Evolutionary conservation across 2,113 vertebrate species (phyloP).

Genomic region (Pavo muticus): DNA sequence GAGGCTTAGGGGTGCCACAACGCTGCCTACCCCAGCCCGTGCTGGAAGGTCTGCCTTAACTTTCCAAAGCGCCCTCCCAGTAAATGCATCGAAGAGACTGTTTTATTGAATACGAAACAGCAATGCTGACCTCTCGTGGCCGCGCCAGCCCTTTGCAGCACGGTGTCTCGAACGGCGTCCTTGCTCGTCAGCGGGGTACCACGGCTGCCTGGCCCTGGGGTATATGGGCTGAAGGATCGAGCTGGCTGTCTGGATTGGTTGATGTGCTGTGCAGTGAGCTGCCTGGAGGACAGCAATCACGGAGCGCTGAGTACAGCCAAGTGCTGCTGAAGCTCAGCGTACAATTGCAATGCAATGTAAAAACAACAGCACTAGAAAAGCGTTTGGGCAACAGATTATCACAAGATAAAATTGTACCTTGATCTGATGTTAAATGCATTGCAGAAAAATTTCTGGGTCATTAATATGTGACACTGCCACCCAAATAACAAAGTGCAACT

Average conservation of each 20-base stretch:
- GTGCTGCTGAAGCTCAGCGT: background rate
- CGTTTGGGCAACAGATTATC: background rate
- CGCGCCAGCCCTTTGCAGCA: background rate
- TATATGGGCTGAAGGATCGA: background rate
- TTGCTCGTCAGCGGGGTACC: rapidly evolving
- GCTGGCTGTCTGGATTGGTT: background rate
- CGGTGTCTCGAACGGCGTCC: background rate
- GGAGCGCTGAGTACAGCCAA: background rate
- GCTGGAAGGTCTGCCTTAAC: rapidly evolving
- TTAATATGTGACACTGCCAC: background rate
- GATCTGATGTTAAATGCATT: background rate
- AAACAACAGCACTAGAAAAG: background rate
- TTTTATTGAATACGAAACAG: background rate
- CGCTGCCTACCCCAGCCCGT: rapidly evolving
- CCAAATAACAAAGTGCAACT: background rate
- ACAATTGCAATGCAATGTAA: background rate
- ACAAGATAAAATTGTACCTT: background rate
- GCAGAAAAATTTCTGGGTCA: background rate
- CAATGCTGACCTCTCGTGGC: constrained; percentile 69
- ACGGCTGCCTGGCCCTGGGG: background rate
- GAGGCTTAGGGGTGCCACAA: background rate
- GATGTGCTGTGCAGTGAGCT: background rate
- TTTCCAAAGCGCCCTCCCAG: background rate
- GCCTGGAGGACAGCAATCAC: background rate
- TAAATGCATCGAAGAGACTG: rapidly evolving